A percentile compares a stretch with the other conserved stretches of the same genome.
Evolutionary conservation across 2,888 invertebrate genomes (phyloP).

Genomic region (Lasioglossum vierecki): DNA sequence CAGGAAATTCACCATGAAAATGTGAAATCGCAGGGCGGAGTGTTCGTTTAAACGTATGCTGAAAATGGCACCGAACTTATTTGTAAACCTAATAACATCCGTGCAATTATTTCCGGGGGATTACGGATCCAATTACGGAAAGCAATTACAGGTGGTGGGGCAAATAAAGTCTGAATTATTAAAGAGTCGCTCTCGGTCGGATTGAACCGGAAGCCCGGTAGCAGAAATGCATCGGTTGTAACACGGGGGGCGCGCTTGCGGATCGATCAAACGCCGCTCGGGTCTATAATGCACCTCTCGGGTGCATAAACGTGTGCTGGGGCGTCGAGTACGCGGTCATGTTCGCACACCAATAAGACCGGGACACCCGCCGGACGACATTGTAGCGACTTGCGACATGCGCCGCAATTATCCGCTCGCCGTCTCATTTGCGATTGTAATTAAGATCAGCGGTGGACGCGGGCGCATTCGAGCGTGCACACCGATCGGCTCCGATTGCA

Average conservation of each 20-base stretch:
- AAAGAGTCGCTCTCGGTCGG: not conserved
- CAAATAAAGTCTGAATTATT: constrained; percentile 1
- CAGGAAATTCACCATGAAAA: no score
- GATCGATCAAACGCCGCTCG: constrained; percentile 29
- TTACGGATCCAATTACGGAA: not conserved
- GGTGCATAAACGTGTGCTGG: constrained; percentile 19
- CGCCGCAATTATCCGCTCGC: constrained; percentile 75
- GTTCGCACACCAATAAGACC: constrained; percentile 16
- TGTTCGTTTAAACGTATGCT: not conserved
- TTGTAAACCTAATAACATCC: not conserved
- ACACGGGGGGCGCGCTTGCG: not conserved
- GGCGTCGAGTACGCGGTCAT: constrained; percentile 19
- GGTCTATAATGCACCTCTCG: constrained; percentile 46
- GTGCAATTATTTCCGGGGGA: constrained; percentile 5
- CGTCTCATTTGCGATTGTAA: constrained; percentile 79
- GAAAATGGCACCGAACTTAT: no score
- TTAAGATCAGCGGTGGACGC: constrained; percentile 67
- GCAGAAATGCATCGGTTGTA: constrained; percentile 15
- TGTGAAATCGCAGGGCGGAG: not conserved
- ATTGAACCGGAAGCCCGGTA: constrained; percentile 1
- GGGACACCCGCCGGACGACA: constrained; percentile 64
- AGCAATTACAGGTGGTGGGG: not conserved
- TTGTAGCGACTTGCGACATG: constrained; percentile 74
- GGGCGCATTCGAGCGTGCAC: constrained; percentile 68
- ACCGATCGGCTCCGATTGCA: constrained; percentile 65